phyloP scores from a whole-genome alignment of 1,140 invertebrate genomes.

The Halyomorpha halys region DNA sequence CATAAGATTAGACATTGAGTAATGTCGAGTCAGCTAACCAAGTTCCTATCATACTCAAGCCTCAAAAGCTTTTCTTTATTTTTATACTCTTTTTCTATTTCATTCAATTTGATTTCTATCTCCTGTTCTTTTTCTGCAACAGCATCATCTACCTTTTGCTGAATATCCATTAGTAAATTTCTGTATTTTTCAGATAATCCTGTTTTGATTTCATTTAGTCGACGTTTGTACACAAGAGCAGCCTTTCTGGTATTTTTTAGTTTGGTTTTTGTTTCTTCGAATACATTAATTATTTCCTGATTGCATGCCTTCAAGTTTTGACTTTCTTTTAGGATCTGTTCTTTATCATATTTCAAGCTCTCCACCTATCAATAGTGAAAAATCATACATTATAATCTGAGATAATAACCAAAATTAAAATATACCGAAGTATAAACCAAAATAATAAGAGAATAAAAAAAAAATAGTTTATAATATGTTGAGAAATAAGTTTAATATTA shows the following conservation, averaged over 20 bases:
- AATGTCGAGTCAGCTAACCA: neutral
- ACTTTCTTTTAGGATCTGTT: neutral
- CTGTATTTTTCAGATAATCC: constrained; percentile 11
- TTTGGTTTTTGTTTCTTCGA: neutral
- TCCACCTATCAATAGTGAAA: neutral
- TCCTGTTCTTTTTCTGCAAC: constrained; percentile 19
- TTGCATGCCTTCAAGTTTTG: neutral
- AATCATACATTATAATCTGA: too few relatives aligned
- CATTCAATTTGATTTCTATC: constrained; percentile 12
- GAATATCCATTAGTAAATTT: constrained; percentile 1
- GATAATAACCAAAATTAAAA: too few relatives aligned
- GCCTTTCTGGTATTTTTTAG: constrained; percentile 1
- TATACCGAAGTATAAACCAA: too few relatives aligned
- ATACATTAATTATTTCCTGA: neutral
- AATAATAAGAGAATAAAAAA: too few relatives aligned
- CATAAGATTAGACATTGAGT: too few relatives aligned
- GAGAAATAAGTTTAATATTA: too few relatives aligned
- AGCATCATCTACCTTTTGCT: constrained; percentile 11
- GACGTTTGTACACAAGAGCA: constrained; percentile 8
- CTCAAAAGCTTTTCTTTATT: constrained; percentile 1
- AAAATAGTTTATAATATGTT: too few relatives aligned
- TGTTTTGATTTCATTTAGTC: neutral
- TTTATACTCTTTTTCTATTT: constrained; percentile 20
- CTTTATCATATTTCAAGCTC: neutral
- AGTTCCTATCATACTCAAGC: neutral